These are phyloP conservation scores for Stenotaenia linearis DNA, from an alignment of 2,888 invertebrate genomes.

Conservation along the genomic window DNA sequence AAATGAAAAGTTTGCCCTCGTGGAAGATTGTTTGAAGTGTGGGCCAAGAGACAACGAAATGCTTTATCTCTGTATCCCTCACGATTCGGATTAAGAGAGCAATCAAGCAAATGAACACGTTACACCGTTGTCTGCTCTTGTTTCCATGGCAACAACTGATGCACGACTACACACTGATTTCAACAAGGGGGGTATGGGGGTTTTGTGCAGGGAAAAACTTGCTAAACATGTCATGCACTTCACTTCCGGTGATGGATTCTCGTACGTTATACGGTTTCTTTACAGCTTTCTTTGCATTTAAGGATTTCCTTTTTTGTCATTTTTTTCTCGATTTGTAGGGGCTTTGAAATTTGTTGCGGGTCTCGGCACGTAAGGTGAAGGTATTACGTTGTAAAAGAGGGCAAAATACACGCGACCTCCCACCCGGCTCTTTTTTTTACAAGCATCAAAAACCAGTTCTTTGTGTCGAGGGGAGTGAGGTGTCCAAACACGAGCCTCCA, in stretches of 20 bases:
- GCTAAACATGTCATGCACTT: conserved; percentile 3
- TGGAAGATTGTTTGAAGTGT: not conserved
- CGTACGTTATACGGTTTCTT: not conserved
- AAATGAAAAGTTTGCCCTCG: not conserved
- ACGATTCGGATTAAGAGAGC: conserved; percentile 19
- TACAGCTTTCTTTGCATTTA: not conserved
- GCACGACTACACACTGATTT: conserved; percentile 19
- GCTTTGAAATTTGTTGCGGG: too few species aligned
- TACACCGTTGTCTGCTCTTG: conserved; percentile 10
- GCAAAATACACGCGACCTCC: not conserved
- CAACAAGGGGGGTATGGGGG: not conserved
- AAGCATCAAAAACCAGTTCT: not conserved
- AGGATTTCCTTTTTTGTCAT: too few species aligned
- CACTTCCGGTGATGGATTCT: conserved; percentile 2
- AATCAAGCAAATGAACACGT: conserved; percentile 19
- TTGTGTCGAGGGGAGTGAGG: not conserved
- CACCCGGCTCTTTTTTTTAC: not conserved
- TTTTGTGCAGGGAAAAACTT: not conserved
- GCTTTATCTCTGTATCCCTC: not conserved
- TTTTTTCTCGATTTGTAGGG: too few species aligned
- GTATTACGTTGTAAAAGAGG: not conserved
- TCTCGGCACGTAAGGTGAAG: not conserved
- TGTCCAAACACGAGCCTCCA: not conserved
- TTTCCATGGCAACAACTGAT: conserved; percentile 7
- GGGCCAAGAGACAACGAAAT: not conserved